Evolutionary conservation across 2,113 vertebrate genomes (phyloP).

Genomic region (Lophura nycthemera): DNA sequence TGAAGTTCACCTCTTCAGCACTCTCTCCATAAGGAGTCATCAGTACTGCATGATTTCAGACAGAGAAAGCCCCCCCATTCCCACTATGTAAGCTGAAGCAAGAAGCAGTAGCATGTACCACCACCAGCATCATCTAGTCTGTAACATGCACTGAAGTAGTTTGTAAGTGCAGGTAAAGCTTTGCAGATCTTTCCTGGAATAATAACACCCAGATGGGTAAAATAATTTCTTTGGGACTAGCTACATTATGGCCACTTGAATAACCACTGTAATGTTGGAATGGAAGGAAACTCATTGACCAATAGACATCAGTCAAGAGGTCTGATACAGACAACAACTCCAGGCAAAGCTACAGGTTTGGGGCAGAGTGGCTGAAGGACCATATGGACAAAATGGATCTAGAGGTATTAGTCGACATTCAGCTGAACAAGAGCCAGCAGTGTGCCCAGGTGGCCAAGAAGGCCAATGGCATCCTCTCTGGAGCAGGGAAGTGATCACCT

Average conservation of each 20-base stretch:
- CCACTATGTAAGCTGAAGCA: background rate
- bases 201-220: background rate
- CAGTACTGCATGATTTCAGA: background rate
- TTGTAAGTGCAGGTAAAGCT: background rate
- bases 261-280: background rate
- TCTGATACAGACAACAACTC: background rate
- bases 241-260: background rate
- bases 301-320: background rate
- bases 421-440: too few relatives aligned
- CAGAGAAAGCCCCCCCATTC: background rate
- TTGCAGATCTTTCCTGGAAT: background rate
- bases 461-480: too few relatives aligned
- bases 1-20: background rate
- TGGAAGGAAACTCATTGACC: background rate
- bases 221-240: background rate
- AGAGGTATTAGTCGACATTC: too few relatives aligned
- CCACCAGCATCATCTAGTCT: background rate
- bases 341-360: too few relatives aligned
- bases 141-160: background rate
- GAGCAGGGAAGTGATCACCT: too few relatives aligned
- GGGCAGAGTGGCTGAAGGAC: too few relatives aligned
- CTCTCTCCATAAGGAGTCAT: background rate
- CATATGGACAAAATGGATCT: too few relatives aligned
- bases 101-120: background rate
- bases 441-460: too few relatives aligned